These are phyloP conservation scores for Nettapus auritus DNA, from an alignment of 2,113 vertebrate genomes.

Conservation along the genomic window DNA sequence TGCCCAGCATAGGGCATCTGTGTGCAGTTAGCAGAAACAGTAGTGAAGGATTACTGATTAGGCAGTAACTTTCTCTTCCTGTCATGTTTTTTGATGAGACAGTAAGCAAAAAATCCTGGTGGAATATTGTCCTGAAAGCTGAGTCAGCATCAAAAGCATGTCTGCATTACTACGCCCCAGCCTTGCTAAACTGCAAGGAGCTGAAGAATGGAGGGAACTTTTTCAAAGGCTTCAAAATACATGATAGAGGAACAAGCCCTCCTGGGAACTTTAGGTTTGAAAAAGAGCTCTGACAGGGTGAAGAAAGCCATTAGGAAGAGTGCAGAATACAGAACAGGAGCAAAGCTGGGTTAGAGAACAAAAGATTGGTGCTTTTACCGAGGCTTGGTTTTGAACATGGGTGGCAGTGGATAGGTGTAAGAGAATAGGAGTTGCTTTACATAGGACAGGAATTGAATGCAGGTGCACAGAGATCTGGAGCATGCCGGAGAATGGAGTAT, in stretches of 20 bases:
- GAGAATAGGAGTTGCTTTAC: not conserved
- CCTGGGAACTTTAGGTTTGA: not conserved
- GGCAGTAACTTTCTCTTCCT: not conserved
- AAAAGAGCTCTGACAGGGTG: not conserved
- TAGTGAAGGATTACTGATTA: not conserved
- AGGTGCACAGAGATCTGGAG: fast-evolving
- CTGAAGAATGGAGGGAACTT: not conserved
- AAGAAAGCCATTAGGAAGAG: not conserved
- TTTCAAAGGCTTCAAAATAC: not conserved
- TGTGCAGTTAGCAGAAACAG: not conserved
- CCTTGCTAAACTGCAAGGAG: not conserved
- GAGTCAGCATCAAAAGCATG: not conserved
- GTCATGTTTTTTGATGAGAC: not conserved
- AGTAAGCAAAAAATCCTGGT: not conserved
- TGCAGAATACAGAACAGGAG: not conserved
- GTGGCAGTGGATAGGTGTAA: not conserved
- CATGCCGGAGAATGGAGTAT: not conserved
- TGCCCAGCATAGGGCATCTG: fast-evolving
- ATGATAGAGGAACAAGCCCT: not conserved
- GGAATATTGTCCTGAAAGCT: not conserved
- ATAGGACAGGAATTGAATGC: not conserved
- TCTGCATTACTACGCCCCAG: not conserved
- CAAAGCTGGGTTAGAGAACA: not conserved
- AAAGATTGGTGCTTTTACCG: not conserved
- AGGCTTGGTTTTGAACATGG: not conserved